Percentiles rank a stretch among this genome's conserved stretches.
Evolutionary conservation across 2,797 vertebrate genomes (phyloP).

Genomic region (Potorous gilbertii): DNA sequence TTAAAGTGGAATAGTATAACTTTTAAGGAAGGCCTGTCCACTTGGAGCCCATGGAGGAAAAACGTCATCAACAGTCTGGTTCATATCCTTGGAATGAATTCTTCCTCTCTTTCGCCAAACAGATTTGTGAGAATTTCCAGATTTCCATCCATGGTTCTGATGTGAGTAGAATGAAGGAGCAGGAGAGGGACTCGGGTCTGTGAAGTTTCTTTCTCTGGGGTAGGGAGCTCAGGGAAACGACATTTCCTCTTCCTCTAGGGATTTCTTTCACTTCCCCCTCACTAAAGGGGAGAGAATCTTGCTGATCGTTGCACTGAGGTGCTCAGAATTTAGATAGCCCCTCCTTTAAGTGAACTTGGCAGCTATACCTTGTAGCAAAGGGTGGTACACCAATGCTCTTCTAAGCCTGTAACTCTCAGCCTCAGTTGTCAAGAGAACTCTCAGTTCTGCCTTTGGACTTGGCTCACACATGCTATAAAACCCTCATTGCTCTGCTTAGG

Average conservation of each 20-base stretch:
- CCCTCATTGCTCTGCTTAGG: not conserved
- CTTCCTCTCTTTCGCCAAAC: slow-evolving; percentile 23
- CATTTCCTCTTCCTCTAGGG: not conserved
- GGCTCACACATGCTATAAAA: too few species aligned
- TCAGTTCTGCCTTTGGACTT: not conserved
- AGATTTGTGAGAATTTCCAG: slow-evolving; percentile 24
- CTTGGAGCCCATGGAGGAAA: slow-evolving; percentile 14
- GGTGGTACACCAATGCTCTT: too few species aligned
- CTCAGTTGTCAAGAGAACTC: not conserved
- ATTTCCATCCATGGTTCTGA: not conserved
- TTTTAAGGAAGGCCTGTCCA: not conserved
- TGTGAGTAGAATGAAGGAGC: not conserved
- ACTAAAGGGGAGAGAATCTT: not conserved
- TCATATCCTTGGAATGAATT: slow-evolving; percentile 40
- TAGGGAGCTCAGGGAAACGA: not conserved
- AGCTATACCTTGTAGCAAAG: too few species aligned
- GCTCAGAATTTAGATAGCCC: too few species aligned
- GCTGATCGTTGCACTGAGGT: not conserved
- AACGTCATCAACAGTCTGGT: slow-evolving; percentile 5
- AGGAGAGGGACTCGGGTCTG: not conserved
- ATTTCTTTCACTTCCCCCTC: not conserved
- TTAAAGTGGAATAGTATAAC: not conserved
- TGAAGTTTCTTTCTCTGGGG: not conserved
- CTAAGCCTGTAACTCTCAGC: not conserved
- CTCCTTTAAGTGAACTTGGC: not conserved